Conservation (phyloP, 2,113 vertebrate species). For the Hippocampus abdominalis region DNA sequence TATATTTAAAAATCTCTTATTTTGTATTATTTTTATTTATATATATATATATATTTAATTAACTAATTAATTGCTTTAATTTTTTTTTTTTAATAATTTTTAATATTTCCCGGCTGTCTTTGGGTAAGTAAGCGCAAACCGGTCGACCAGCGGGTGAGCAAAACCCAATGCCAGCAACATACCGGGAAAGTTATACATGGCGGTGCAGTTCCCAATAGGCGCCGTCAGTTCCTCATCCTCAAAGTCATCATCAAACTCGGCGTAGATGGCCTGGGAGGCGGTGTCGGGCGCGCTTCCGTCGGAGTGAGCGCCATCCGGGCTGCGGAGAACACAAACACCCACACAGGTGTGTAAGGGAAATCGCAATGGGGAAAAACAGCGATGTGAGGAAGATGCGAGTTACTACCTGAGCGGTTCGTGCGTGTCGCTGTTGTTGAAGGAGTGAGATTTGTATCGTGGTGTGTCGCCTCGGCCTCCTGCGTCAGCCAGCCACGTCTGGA, state of each 20-base stretch:
- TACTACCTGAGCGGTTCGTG: conserved; percentile 80
- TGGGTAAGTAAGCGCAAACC: no score
- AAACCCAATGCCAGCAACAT: conserved; percentile 3
- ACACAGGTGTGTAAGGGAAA: neutral
- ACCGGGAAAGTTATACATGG: conserved; percentile 89
- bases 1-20: no score
- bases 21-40: no score
- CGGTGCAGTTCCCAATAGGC: conserved; percentile 83
- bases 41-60: no score
- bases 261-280: conserved; percentile 79
- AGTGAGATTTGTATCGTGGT: conserved; percentile 65
- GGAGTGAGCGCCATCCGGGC: conserved; percentile 74
- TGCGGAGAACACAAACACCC: conserved; percentile 33
- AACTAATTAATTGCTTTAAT: no score
- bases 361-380: neutral
- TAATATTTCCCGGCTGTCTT: no score
- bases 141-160: neutral
- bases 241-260: conserved; percentile 86
- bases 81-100: no score
- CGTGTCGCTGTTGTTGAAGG: conserved; percentile 75
- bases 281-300: conserved; percentile 77
- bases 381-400: neutral
- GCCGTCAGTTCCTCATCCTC: conserved; percentile 77
- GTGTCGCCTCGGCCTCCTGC: conserved; percentile 79
- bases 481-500: conserved; percentile 79